Percentiles rank a stretch among this genome's conserved stretches.
These are phyloP conservation scores for Geococcyx californianus DNA, from an alignment of 2,113 vertebrate genomes.

Conservation along the genomic window DNA sequence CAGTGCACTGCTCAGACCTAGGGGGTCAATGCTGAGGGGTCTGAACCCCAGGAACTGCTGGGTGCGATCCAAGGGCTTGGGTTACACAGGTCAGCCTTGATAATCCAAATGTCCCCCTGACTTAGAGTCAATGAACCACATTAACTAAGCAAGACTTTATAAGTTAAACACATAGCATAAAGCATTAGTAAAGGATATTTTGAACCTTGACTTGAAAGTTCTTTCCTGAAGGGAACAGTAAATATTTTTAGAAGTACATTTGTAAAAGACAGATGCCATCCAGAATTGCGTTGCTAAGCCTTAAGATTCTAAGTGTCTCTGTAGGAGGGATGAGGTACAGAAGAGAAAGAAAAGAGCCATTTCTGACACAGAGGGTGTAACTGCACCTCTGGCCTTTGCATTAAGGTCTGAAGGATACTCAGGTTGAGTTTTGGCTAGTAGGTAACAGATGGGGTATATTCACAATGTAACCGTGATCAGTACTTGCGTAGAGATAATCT, in stretches of 20 bases:
- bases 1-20: background rate
- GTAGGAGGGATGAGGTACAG: background rate
- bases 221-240: background rate
- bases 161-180: background rate
- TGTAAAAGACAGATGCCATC: background rate
- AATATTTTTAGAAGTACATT: constrained; percentile 14
- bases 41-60: background rate
- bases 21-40: background rate
- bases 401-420: background rate
- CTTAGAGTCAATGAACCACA: background rate
- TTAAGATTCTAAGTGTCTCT: background rate
- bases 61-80: background rate
- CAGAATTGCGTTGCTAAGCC: background rate
- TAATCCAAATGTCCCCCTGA: background rate
- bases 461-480: background rate
- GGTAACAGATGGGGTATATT: background rate
- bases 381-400: background rate
- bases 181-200: background rate
- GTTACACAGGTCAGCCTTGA: background rate
- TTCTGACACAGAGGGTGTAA: background rate
- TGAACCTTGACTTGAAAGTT: background rate
- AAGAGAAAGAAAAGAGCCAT: background rate
- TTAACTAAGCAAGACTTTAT: background rate
- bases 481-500: background rate
- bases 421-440: background rate